Base-by-base conservation (phyloP, 2,888 invertebrate genomes). In the Caenorhabditis imperialis region DNA sequence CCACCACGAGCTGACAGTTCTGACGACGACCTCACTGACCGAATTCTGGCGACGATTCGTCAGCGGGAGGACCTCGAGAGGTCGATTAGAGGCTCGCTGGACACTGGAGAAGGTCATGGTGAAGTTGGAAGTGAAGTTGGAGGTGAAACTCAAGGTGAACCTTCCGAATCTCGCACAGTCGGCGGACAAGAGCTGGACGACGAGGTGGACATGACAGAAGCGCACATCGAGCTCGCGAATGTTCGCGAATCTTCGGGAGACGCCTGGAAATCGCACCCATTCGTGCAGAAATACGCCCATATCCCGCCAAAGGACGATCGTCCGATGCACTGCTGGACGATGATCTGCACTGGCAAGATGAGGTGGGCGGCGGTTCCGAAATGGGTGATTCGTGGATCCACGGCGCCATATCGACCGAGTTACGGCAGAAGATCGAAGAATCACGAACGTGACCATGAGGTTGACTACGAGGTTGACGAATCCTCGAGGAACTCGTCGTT, bases 251-350 rank as follows among this genome's bases (percentile, higher is more conserved):
- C n/a, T n/a, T n/a, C n/a, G n/a, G n/a, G n/a, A n/a, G n/a, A n/a
- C n/a, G n/a, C n/a, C n/a, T n/a, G n/a, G n/a, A n/a, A n/a, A n/a
- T n/a, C n/a, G n/a, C n/a, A n/a, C n/a, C n/a, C n/a, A n/a, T n/a
- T n/a, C n/a, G n/a, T n/a, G n/a, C n/a, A n/a, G n/a, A n/a, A n/a
- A n/a, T n/a, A n/a, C n/a, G n/a, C n/a, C n/a, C n/a, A n/a, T n/a
- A n/a, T n/a, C n/a, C n/a, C 50, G 12, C 50, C 50, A 16, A 35
- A 37, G 22, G 50, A 50, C 50, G 50, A 50, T 10, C 50, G 50
- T 14, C 18, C 22, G 18, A 12, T 30, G 3, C 33, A 48, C 12
- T 33, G 33, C 30, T 48, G 48, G 48, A 18, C 18, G 5, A n/a
- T 16, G 12, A n/a, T 14, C 38, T 14, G n/a, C 4, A 10, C 14